Evolutionary conservation across 2,113 vertebrate species (phyloP), one percentile per base, ranked within the genome.

Genomic region (Podiceps cristatus): DNA sequence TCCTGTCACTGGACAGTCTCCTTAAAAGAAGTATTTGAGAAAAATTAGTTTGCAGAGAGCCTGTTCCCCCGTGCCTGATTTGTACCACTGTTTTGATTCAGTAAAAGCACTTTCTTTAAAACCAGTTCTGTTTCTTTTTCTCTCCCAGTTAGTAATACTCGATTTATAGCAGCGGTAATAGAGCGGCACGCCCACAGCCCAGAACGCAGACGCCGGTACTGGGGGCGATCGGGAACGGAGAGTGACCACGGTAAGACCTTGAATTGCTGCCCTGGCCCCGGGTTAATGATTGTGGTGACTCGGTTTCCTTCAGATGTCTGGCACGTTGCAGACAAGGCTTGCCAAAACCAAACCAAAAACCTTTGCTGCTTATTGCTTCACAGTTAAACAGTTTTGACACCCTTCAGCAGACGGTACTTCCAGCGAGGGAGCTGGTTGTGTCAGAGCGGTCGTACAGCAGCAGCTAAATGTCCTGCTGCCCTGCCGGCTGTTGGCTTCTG

Each of bases 151-250:
- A 99, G 99, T 78, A 99, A 99, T 90, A 99, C 99, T 1, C 98
- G 99, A 1, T 99, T 99, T 86, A 99, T 99, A 74, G 99, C 99
- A 0, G 99, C 99, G 0, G 99, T 99, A 87, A 99, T 99, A 2
- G 99, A 99, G 95, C 98, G 99, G 9, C 99, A 99, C 18, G 99
- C 99, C 1, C 99, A 99, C 98, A 99, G 99, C 59, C 99, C 99
- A 2, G 99, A 99, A 29, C 98, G 99, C 86, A 98, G 99, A 9
- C 98, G 99, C 47, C 98, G 99, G 18, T 99, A 99, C 98, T 99
- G 99, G 99, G 99, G 99, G 4, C 98, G 99, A 18, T 99, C 99
- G 0, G 99, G 99, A 80, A 99, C 99, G 1, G 99, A 99, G 96
- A 99, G 99, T 1, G 99, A 99, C 97, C 99, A 99, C 1, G 99